Evolutionary conservation across 2,888 invertebrate genomes (phyloP), one percentile per base, ranked within the genome.

Genomic region (Nomada goodeniana): DNA sequence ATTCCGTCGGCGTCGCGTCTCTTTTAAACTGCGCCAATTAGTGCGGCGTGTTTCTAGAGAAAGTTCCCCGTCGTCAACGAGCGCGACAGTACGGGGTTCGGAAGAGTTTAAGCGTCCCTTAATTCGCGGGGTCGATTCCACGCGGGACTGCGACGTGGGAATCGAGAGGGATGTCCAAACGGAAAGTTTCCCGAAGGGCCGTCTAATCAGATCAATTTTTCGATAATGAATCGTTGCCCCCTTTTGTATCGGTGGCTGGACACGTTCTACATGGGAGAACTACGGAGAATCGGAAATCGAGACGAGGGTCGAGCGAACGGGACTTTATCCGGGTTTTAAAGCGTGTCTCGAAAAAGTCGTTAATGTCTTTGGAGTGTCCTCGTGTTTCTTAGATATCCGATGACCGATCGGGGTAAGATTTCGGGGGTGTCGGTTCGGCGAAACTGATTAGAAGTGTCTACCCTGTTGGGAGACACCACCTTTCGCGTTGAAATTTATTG

Each of bases 181-280:
- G 65, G 55, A 76, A 88, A 89, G 87, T 86, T 89, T 86, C 75
- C 60, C 23, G 71, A 29, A 29, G 76, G 77, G 71, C 61, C 86
- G 88, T 86, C 89, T 92, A 93, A 92, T 93, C 91, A 92, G 92
- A 93, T 93, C 93, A 93, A 93, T 93, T 93, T 91, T 88, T 93
- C 93, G 92, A 93, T 93, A 93, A 93, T 90, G 89, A 91, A 90
- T 78, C 85, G 88, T 86, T 90, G 90, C 88, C 77, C 79, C 76
- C 82, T n/a, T 67, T 85, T 53, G 82, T 82, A 15, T 65, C 55
- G 50, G 67, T 55, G 82, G 20, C 29, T 44, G 63, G 75, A 70
- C 76, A 76, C 81, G 81, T 81, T 76, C 78, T 10, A 55, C 68
- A 67, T 26, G 23, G 57, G 29, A 60, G n/a, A n/a, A n/a, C n/a